Evolutionary conservation across 2,797 vertebrate genomes (phyloP), one percentile per base, ranked within the genome.

Genomic region (Enteromius mattozi): DNA sequence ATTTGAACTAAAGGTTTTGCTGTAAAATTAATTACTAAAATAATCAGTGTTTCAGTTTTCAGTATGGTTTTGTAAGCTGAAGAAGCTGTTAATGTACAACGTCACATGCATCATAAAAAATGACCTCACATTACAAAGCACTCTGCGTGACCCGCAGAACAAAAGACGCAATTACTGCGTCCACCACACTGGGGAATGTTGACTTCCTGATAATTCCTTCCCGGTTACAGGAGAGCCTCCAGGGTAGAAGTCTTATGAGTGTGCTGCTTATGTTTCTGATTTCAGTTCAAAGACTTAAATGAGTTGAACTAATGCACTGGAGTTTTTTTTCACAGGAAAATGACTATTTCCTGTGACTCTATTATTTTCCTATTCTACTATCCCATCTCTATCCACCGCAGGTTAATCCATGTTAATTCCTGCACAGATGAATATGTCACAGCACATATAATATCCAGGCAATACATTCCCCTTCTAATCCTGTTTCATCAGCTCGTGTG

Each of bases 331-430:
- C 17, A 17, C 7, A 24, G 63, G 37, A 63, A 71, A 49, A 68
- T 40, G 0, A 6, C 74, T 40, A 14, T 82, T 82, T 90, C 92
- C 92, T 86, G 88, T 90, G 87, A 87, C 90, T 93, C 91, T 90
- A 92, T 95, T 94, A 95, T 95, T 93, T 82, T 86, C 5, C 33
- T 76, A 84, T 94, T 94, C 93, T 90, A 88, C 93, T 94, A 91
- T 92, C 92, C 94, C 91, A 89, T 95, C 94, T 96, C 92, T 93
- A 92, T 94, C 93, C 93, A 90, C 83, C 85, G 87, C 87, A 90
- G 93, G 93, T 94, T 94, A 96, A 94, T 92, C 94, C 93, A 92
- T 90, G 91, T 95, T 96, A 93, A 95, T 92, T 96, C 95, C 89
- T 92, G 87, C 91, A 92, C 91, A 90, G 89, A 86, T 92, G 86